phyloP scores from a whole-genome alignment of 1,140 invertebrate species.

The Cylas formicarius region DNA sequence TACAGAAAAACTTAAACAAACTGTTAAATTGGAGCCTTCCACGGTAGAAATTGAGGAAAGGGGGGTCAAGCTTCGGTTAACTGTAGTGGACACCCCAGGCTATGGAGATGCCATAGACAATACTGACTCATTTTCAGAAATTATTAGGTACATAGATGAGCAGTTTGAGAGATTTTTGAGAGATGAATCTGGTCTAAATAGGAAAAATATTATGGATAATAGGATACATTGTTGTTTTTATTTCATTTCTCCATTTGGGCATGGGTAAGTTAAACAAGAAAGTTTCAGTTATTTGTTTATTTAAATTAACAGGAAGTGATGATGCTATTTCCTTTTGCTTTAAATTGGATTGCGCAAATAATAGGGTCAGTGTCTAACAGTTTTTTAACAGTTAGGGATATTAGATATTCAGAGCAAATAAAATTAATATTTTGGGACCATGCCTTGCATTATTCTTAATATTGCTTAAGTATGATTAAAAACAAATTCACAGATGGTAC shows the following conservation, averaged over 20 bases:
- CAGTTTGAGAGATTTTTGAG: constrained; percentile 87
- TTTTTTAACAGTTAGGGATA: too few relatives aligned
- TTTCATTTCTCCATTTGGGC: constrained; percentile 97
- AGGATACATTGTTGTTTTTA: constrained; percentile 97
- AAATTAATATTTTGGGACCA: too few relatives aligned
- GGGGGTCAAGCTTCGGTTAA: constrained; percentile 81
- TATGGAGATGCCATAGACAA: constrained; percentile 99
- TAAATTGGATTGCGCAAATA: too few relatives aligned
- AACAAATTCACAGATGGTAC: too few relatives aligned
- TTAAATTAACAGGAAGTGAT: background rate
- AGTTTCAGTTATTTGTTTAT: background rate
- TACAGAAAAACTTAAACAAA: constrained; percentile 85
- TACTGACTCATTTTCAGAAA: constrained; percentile 83
- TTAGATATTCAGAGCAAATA: too few relatives aligned
- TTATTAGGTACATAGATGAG: constrained; percentile 89
- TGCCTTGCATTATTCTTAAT: too few relatives aligned
- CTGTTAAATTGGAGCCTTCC: constrained; percentile 81
- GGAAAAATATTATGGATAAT: constrained; percentile 87
- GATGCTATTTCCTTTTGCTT: too few relatives aligned
- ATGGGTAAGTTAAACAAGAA: constrained; percentile 61
- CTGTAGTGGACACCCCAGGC: constrained; percentile 94
- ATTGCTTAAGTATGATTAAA: too few relatives aligned
- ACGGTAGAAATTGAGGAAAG: constrained; percentile 92
- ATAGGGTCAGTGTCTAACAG: too few relatives aligned
- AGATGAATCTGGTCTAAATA: constrained; percentile 85